A percentile compares a stretch with the other conserved stretches of the same genome.
Conservation (phyloP, 2,113 vertebrate species). For the Scytalopus superciliaris region DNA sequence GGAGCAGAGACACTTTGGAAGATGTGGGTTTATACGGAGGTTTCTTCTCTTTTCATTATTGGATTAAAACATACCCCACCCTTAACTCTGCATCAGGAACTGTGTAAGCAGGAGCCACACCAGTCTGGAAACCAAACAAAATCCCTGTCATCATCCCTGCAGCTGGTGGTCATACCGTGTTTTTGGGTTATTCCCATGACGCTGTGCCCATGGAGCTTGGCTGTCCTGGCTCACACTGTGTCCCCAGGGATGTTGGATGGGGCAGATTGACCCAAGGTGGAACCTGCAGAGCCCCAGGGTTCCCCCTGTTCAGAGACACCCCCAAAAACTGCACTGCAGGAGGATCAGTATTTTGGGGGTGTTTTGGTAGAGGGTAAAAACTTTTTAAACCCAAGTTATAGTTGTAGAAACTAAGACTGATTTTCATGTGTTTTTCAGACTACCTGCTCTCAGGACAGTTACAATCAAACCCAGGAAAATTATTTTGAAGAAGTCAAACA, state of each 20-base stretch:
- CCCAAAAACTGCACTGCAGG: neutral
- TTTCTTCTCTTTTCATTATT: neutral
- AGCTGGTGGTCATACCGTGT: rapidly evolving
- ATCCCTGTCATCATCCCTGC: rapidly evolving
- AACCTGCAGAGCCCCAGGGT: neutral
- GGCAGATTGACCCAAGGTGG: neutral
- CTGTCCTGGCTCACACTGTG: rapidly evolving
- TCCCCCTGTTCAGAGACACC: neutral
- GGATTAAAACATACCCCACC: neutral
- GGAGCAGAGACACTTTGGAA: neutral
- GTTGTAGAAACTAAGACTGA: neutral
- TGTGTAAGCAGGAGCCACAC: neutral
- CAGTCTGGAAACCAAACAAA: neutral
- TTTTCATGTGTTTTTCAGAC: neutral
- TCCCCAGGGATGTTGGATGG: rapidly evolving
- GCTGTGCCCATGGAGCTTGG: neutral
- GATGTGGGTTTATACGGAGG: neutral
- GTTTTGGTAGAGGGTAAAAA: neutral
- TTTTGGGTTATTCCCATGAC: neutral
- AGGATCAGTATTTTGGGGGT: rapidly evolving
- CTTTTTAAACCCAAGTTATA: neutral
- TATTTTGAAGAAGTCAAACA: neutral
- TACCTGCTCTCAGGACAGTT: neutral
- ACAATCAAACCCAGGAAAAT: neutral
- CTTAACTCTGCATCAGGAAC: neutral